Percentiles rank a stretch among this genome's conserved stretches.
These are phyloP conservation scores for Ecliptopera silaceata DNA, from an alignment of 2,888 invertebrate species.

Conservation along the genomic window DNA sequence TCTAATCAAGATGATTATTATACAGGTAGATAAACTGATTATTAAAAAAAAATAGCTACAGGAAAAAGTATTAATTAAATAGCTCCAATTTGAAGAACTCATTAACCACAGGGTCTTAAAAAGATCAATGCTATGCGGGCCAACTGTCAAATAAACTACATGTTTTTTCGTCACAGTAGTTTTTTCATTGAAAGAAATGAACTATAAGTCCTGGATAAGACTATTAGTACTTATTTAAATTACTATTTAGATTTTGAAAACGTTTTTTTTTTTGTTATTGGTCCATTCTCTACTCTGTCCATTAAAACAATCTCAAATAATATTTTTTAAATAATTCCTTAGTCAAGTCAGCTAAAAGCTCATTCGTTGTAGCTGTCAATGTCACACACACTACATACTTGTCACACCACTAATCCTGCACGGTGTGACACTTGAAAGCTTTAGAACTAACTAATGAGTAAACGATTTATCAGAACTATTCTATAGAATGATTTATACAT, in stretches of 20 bases:
- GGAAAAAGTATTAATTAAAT: slow-evolving; percentile 15
- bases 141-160: slow-evolving; percentile 1
- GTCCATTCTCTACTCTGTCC: too few relatives aligned
- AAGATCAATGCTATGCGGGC: slow-evolving; percentile 32
- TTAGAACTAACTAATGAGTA: neutral
- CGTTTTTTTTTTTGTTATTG: too few relatives aligned
- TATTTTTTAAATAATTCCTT: too few relatives aligned
- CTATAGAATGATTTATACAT: too few relatives aligned
- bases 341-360: too few relatives aligned
- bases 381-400: slow-evolving; percentile 13
- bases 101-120: slow-evolving; percentile 31
- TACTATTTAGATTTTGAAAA: too few relatives aligned
- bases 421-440: neutral
- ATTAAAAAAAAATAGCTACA: neutral
- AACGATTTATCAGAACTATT: neutral
- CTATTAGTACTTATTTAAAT: too few relatives aligned
- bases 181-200: too few relatives aligned
- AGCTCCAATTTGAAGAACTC: slow-evolving; percentile 22
- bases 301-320: too few relatives aligned
- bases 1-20: too few relatives aligned
- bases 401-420: neutral
- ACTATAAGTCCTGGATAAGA: too few relatives aligned
- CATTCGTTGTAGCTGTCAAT: slow-evolving; percentile 1
- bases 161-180: neutral
- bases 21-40: neutral